phyloP scores from a whole-genome alignment of 2,888 invertebrate species.

The Nasonia oneida region DNA sequence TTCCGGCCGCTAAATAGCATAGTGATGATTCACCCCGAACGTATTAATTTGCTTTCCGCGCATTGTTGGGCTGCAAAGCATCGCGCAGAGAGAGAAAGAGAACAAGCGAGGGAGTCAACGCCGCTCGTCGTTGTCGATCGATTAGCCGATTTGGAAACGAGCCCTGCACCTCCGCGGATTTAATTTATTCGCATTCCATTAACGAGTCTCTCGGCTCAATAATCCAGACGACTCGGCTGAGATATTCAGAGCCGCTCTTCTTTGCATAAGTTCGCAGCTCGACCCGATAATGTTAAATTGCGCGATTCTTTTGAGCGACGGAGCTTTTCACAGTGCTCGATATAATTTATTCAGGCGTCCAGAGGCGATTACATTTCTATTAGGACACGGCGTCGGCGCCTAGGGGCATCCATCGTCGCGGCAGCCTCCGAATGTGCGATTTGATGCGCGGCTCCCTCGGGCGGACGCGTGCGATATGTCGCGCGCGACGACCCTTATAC shows the following conservation, averaged over 20 bases:
- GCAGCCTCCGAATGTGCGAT: neutral
- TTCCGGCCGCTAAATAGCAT: neutral
- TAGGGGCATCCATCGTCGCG: conserved; percentile 23
- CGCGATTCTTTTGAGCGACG: neutral
- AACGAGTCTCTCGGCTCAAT: conserved; percentile 26
- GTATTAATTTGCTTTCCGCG: conserved; percentile 16
- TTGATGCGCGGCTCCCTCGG: neutral
- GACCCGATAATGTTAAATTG: too few species aligned
- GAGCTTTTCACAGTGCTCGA: neutral
- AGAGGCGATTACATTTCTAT: conserved; percentile 59
- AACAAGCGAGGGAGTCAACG: neutral
- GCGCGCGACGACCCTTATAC: conserved; percentile 5
- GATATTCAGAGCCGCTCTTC: conserved; percentile 14
- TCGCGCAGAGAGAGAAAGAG: neutral
- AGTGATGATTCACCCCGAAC: conserved; percentile 34
- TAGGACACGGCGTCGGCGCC: conserved; percentile 48
- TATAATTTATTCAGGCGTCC: conserved; percentile 54
- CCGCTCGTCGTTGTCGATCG: neutral
- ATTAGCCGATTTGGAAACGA: neutral
- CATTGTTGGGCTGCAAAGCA: neutral
- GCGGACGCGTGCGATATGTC: neutral
- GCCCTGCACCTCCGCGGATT: neutral
- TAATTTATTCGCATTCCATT: conserved; percentile 40
- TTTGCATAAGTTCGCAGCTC: too few species aligned
- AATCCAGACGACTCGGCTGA: conserved; percentile 34